Evolutionary conservation across 2,113 vertebrate genomes (phyloP).

Genomic region (Melanerpes formicivorus): DNA sequence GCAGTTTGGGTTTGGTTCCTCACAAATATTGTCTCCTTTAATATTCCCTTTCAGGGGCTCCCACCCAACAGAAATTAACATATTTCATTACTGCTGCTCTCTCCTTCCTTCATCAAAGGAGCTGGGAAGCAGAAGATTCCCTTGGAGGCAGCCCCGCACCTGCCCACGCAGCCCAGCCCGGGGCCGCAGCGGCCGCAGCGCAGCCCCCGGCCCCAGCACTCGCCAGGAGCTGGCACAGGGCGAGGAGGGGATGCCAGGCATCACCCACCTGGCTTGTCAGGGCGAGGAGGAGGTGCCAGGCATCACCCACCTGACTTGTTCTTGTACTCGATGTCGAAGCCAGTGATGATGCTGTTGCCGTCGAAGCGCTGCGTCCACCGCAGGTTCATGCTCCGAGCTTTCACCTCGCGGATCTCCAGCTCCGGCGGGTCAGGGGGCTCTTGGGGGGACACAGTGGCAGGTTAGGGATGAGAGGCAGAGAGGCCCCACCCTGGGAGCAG

Average conservation of each 20-base stretch:
- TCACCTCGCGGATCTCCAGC: slow-evolving; percentile 95
- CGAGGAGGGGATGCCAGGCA: too few species aligned
- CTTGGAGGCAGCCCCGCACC: neutral
- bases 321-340: slow-evolving; percentile 98
- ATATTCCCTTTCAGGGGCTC: slow-evolving; percentile 73
- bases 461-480: neutral
- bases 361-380: slow-evolving; percentile 98
- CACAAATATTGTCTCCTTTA: slow-evolving; percentile 60
- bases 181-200: rapidly evolving
- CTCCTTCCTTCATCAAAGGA: slow-evolving; percentile 75
- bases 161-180: neutral
- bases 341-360: slow-evolving; percentile 97
- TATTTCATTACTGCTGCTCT: slow-evolving; percentile 62
- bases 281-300: too few species aligned
- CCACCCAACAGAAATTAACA: slow-evolving; percentile 66
- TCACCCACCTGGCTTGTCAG: slow-evolving; percentile 88
- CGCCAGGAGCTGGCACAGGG: rapidly evolving
- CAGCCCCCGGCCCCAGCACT: neutral
- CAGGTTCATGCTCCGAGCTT: slow-evolving; percentile 97
- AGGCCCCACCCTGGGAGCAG: neutral
- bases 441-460: slow-evolving; percentile 31
- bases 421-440: slow-evolving; percentile 97
- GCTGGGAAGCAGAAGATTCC: slow-evolving; percentile 33
- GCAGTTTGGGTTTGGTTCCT: neutral
- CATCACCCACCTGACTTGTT: slow-evolving; percentile 90